Evolutionary conservation across 2,888 invertebrate species (phyloP), one percentile per base, ranked within the genome.

Genomic region (Keiferia lycopersicella): DNA sequence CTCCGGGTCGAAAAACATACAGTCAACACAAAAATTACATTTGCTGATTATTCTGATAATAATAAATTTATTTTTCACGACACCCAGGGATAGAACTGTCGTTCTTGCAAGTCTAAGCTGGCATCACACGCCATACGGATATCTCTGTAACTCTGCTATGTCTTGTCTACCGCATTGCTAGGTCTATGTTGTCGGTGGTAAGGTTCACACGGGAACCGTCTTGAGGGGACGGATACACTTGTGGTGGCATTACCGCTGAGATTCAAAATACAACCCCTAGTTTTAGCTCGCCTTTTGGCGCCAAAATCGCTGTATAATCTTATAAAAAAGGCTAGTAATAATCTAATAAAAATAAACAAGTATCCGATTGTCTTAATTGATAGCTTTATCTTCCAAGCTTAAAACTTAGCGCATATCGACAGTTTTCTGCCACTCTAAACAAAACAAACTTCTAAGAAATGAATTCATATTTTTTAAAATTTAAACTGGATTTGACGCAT

Each of bases 171-270:
- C 1, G 3, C 39, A 38, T 16, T 12, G 16, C 39, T 66, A 66
- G 16, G 61, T 79, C 82, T 82, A 69, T 72, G 76, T 22, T 72
- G 76, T 22, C 10, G 12, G 12, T 14, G 64, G 61, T 74, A 77
- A 73, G 73, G 78, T 91, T 91, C 91, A 87, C 91, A 91, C 90
- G 91, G 91, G 91, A 91, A 91, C 84, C 79, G 73, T 83, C 88
- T 88, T 87, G 83, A 86, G 82, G 89, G 60, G 45, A 10, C n/a
- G 51, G 59, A 20, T 65, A 39, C 53, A 59, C 62, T 62, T 62
- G 62, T 56, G 88, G 77, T 72, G 69, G 69, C 68, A 67, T 67
- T 70, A 61, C 67, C 68, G 57, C 71, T 61, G 70, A 73, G 72
- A 75, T 77, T 60, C n/a, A 53, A 20, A 45, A 45, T 58, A 39